Evolutionary conservation across 2,888 invertebrate species (phyloP), one percentile per base, ranked within the genome.

Genomic region (Lepidochitona cinerea): DNA sequence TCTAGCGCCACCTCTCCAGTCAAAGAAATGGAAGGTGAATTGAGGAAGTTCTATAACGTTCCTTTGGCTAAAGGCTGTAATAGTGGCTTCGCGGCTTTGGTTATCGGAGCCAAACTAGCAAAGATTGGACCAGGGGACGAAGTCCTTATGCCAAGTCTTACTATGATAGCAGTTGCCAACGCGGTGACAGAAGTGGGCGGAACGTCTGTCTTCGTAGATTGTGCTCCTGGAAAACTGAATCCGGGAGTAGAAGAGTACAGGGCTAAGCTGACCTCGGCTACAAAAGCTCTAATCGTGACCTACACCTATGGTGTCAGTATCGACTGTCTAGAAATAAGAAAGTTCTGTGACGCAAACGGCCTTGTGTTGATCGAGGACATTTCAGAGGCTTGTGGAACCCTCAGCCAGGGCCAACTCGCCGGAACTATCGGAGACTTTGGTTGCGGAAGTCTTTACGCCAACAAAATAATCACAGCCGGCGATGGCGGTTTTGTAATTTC

Each of bases 381-480:
- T 37, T 66, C 66, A 23, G 66, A 66, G 18, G 66, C 66, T 32
- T 18, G 14, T 9, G 66, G 66, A n/a, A 66, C 66, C 12, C 2
- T 36, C 1, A 36, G 66, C 9, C 14, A 9, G 14, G 66, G 66
- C 18, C 18, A 37, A 26, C 29, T 66, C 1, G 66, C 37, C 1
- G 66, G 66, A 3, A 66, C 66, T 5, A 36, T 66, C 29, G 66
- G 66, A 18, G 66, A 66, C 26, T 66, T 36, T 18, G 66, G 66
- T 37, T 66, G 66, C 37, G 66, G 66, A 18, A 66, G 66, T 36
- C 7, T 66, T 3, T 66, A 66, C 12, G 66, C 66, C 14, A 66
- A 66, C 36, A 66, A 66, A 37, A 66, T 66, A 3, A 66, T 66
- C 18, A 66, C 66, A n/a, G 66, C 66, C 66, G 36, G 66, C 18